Evolutionary conservation across 1,140 invertebrate species (phyloP), one percentile per base, ranked within the genome.

Genomic region (Solen grandis): DNA sequence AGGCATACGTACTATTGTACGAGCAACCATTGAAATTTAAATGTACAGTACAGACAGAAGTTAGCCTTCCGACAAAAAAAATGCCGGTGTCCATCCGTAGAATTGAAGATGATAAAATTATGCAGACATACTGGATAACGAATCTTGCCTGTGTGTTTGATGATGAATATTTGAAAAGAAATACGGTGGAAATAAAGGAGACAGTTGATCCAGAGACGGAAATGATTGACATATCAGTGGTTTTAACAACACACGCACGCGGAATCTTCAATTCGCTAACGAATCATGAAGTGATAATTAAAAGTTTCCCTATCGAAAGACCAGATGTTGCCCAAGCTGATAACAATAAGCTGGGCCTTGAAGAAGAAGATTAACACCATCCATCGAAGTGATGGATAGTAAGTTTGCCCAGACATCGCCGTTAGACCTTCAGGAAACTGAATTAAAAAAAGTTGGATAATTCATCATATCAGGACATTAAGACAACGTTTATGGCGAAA

Each of bases 201-300:
- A 25, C 33, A 38, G 0, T 31, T 16, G 19, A 38, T 29, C 16
- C n/a, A 5, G 29, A 50, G 27, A 29, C 14, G 3, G 63, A 75
- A 27, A 36, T 22, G 35, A 63, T 63, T n/a, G 60, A 31, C 13
- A 65, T 63, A 27, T 16, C 22, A 1, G 25, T 75, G 16, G 59
- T 52, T 5, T 52, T 75, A 29, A 75, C 72, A 14, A 75, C 77
- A 22, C 65, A 59, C 63, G 77, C 66, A 27, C 41, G 62, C 2
- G 70, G 77, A 19, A 79, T 29, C 22, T 52, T 62, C n/a, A 38
- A 62, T 19, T 69, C 65, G 0, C 72, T 27, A 5, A 79, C 50
- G 59, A 79, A 79, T 29, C 77, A 79, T 25, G 66, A 79, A 31
- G 77, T 79, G 35, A n/a, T 62, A 52, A 68, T 79, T n/a, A 36